Evolutionary conservation across 2,888 invertebrate genomes (phyloP), one percentile per base, ranked within the genome.

Genomic region (Cheilosia vulpina): DNA sequence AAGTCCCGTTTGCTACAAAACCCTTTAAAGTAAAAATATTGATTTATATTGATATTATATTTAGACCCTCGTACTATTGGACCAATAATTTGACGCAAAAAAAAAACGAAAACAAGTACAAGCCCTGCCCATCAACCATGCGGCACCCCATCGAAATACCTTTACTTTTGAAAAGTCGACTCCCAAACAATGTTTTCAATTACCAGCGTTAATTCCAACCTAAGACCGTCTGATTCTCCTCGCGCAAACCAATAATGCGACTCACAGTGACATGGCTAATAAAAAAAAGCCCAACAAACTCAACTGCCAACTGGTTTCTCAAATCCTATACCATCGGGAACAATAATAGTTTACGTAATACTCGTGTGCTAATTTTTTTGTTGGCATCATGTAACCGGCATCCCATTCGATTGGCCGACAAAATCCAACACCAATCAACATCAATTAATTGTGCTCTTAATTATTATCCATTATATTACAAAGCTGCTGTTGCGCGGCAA

Each of bases 391-490:
- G 83, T 79, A 84, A 84, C 65, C 45, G 50, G 21, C 52, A 13
- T 21, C 4, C 43, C 19, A 31, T 41, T 38, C 13, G 13, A 38
- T 4, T 38, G 45, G 17, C 27, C 53, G 19, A 43, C n/a, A 41
- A 60, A 15, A 41, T 53, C 55, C 47, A 52, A 77, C 19, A 17
- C 77, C 73, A 60, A 73, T 66, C 65, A 62, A 66, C 72, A 77
- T 66, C 81, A 85, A 85, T 85, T 85, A 85, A 72, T 66, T 55
- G 38, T 63, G 80, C 77, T 81, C 85, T 85, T 85, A 80, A 81
- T 85, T 85, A 68, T 77, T 81, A 52, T 68, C 85, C 80, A 80
- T 85, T 81, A 80, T 31, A 31, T 72, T 71, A 76, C 60, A 34
- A 71, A 66, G 57, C 53, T 57, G 78, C 63, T 55, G 65, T 58